Evolutionary conservation across 2,888 invertebrate genomes (phyloP).

Genomic region (Anaspis maculata): DNA sequence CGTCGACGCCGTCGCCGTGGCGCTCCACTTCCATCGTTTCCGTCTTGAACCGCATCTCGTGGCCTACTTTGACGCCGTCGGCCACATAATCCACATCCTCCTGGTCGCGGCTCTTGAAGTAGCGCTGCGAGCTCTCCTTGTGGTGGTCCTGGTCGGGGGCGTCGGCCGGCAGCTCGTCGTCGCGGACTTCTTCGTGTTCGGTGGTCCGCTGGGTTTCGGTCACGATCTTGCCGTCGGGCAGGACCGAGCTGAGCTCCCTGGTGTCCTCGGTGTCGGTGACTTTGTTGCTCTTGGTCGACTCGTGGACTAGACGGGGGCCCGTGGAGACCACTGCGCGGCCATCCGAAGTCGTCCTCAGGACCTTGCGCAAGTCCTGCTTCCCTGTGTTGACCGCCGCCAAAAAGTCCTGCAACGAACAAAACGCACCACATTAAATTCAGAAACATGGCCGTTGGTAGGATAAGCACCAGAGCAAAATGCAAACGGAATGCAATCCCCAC

Average conservation of each 20-base stretch:
- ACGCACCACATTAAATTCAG: too few species aligned
- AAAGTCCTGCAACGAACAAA: constrained; percentile 56
- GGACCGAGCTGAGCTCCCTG: constrained; percentile 64
- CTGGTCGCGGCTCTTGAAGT: constrained; percentile 68
- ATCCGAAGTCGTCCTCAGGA: constrained; percentile 46
- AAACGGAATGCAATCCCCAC: too few species aligned
- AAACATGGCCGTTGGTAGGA: too few species aligned
- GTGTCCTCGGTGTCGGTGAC: constrained; percentile 82
- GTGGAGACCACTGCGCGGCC: constrained; percentile 55
- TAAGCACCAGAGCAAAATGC: too few species aligned
- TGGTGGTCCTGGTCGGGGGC: constrained; percentile 43
- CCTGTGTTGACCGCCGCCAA: constrained; percentile 61
- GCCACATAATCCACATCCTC: constrained; percentile 76
- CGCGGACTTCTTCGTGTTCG: constrained; percentile 76
- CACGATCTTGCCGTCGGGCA: constrained; percentile 75
- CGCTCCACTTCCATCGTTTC: constrained; percentile 76
- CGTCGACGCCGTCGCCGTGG: constrained; percentile 58
- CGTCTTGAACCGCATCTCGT: constrained; percentile 73
- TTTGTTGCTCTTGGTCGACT: constrained; percentile 67
- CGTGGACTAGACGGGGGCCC: constrained; percentile 66
- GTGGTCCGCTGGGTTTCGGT: constrained; percentile 77
- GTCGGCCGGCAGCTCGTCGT: constrained; percentile 67
- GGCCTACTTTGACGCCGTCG: constrained; percentile 70
- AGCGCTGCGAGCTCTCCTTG: constrained; percentile 45
- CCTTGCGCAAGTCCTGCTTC: constrained; percentile 61